A percentile compares a stretch with the other conserved stretches of the same genome.
These are phyloP conservation scores for Phortica variegata DNA, from an alignment of 1,140 invertebrate species.

Conservation along the genomic window DNA sequence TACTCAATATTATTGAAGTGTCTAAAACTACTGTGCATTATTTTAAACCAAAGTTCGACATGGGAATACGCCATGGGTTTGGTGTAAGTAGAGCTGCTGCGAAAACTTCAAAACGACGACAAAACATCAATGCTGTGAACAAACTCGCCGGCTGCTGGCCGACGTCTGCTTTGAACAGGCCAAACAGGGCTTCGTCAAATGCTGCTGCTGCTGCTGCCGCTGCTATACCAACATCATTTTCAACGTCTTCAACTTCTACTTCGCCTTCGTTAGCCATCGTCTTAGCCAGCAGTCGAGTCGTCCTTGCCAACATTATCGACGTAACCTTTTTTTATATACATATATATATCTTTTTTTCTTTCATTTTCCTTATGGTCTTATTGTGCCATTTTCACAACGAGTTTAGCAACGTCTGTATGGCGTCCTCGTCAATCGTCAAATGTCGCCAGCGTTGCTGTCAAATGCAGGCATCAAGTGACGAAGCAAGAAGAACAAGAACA, in stretches of 20 bases:
- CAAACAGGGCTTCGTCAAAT: slow-evolving; percentile 18
- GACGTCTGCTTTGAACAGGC: too few relatives aligned
- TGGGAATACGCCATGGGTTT: too few relatives aligned
- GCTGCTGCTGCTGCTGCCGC: slow-evolving; percentile 6
- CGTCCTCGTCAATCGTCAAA: slow-evolving; percentile 56
- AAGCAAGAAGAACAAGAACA: slow-evolving; percentile 10
- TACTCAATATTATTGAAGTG: too few relatives aligned
- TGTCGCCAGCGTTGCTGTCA: slow-evolving; percentile 51
- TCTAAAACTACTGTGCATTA: too few relatives aligned
- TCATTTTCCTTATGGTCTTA: too few relatives aligned
- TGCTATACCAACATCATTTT: not conserved
- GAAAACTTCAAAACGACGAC: slow-evolving; percentile 3
- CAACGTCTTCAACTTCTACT: slow-evolving; percentile 20
- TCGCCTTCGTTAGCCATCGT: too few relatives aligned
- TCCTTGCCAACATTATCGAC: too few relatives aligned
- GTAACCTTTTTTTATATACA: too few relatives aligned
- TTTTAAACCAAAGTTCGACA: slow-evolving; percentile 51
- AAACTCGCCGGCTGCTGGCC: not conserved
- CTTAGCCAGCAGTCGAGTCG: too few relatives aligned
- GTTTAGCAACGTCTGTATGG: slow-evolving; percentile 8
- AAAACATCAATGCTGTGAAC: slow-evolving; percentile 18
- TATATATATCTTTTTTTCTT: too few relatives aligned
- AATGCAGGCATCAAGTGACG: slow-evolving; percentile 39
- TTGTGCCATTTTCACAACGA: too few relatives aligned
- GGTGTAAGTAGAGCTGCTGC: too few relatives aligned